Base-by-base conservation (phyloP, 92 coral and sea anemone species). In the Diadumene lineata region DNA sequence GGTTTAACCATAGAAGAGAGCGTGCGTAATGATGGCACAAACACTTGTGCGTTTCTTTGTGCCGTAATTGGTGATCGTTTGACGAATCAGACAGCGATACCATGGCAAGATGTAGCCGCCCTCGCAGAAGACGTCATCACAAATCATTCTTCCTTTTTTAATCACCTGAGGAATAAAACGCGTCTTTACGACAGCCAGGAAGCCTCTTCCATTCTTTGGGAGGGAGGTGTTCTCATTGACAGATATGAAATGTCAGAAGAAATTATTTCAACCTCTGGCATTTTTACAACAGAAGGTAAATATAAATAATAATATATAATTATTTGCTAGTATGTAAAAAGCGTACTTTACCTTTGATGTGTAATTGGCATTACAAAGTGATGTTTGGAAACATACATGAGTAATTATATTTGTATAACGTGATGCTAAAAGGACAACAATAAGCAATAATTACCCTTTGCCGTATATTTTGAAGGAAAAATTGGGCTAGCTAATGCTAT, bases 1-100 rank as follows among this genome's bases (percentile, higher is more conserved):
- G 0, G 34, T 15, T 50, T 31, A 32, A 50, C 65, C 18, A 43
- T 43, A 11, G 31, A 56, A 1, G n/a, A n/a, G n/a, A n/a, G n/a
- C n/a, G n/a, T n/a, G n/a, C n/a, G n/a, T n/a, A 70, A 79, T 63
- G 60, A 71, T 63, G 84, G 75, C 70, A 70, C 62, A 66, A 79
- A 60, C 51, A 71, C 68, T 0, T 79, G 84, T 79, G 79, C 84
- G 25, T 70, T 79, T 70, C 55, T 79, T 25, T 79, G 69, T 62
- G 69, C 62, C 44, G 70, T 73, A 29, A 66, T 79, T 79, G 84
- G 56, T 33, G 57, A 57, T 0, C 64, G 33, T 19, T 31, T 58
- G 16, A 8, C 22, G 4, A 64, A 21, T 31, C 17, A 24, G 22
- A 22, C 15, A 44, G 32, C 17, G 8, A 0, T 9, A 2, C 73